A percentile compares a stretch with the other conserved stretches of the same genome.
Conservation (phyloP, 2,113 vertebrate genomes). For the Microcebus griseorufus region DNA sequence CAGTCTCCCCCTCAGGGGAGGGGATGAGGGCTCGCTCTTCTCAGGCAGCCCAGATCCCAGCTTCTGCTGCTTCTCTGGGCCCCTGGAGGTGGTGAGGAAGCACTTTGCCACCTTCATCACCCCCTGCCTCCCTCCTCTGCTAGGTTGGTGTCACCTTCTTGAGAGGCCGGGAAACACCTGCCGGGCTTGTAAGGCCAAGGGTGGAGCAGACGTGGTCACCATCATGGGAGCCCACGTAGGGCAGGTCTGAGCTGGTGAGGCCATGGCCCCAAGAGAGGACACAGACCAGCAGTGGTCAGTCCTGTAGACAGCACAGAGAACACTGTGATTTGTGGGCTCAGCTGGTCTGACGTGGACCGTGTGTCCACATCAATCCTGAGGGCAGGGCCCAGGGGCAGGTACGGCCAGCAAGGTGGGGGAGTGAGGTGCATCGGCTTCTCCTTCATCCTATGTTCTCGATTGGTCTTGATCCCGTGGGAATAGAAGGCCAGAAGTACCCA, state of each 20-base stretch:
- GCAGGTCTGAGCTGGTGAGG: conserved; percentile 87
- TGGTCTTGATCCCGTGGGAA: conserved; percentile 92
- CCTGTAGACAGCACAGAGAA: conserved; percentile 92
- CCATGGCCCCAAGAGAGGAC: conserved; percentile 91
- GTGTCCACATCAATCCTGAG: conserved; percentile 87
- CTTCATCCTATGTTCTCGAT: conserved; percentile 96
- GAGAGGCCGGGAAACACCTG: conserved; percentile 84
- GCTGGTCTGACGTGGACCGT: conserved; percentile 83
- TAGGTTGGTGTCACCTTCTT: conserved; percentile 82
- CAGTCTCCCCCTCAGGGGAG: conserved; percentile 89
- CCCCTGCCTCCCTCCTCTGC: conserved; percentile 74
- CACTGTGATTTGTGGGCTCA: conserved; percentile 91
- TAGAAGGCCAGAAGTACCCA: conserved; percentile 94
- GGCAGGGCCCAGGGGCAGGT: conserved; percentile 89
- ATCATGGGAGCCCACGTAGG: conserved; percentile 94
- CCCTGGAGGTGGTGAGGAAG: conserved; percentile 79
- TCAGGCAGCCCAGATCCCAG: conserved; percentile 79
- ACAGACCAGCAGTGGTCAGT: conserved; percentile 94
- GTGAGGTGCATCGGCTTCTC: conserved; percentile 93
- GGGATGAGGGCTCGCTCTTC: conserved; percentile 86
- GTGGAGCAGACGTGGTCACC: conserved; percentile 87
- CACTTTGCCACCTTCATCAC: conserved; percentile 64
- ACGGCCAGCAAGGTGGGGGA: conserved; percentile 93
- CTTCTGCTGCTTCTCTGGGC: conserved; percentile 86
- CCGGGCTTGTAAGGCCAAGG: conserved; percentile 85